Percentiles rank a stretch among this genome's conserved stretches.
These are phyloP conservation scores for Lepidochitona cinerea DNA, from an alignment of 2,888 invertebrate genomes.

Conservation along the genomic window DNA sequence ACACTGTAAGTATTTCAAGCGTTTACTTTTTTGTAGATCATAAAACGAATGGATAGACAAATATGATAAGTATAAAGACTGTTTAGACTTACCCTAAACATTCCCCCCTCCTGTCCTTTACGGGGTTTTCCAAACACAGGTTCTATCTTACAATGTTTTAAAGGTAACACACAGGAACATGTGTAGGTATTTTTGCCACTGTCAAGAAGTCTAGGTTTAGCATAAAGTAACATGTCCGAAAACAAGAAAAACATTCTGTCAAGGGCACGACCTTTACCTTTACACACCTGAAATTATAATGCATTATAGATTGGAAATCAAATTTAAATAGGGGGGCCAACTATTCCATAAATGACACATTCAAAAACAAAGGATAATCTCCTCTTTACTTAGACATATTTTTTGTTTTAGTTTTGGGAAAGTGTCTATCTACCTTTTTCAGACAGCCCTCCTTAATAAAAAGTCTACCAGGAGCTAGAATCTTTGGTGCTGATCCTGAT, in stretches of 20 bases:
- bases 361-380: no score
- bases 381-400: neutral
- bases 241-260: conserved; percentile 80
- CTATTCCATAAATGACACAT: no score
- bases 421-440: conserved; percentile 66
- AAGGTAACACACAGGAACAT: conserved; percentile 79
- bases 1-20: no score
- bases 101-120: conserved; percentile 44
- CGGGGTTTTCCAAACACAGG: conserved; percentile 77
- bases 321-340: no score
- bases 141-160: conserved; percentile 79
- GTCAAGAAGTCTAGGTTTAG: conserved; percentile 77
- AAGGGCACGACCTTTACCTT: conserved; percentile 66
- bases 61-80: no score
- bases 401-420: neutral
- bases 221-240: conserved; percentile 82
- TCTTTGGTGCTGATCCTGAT: conserved; percentile 76
- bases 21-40: no score
- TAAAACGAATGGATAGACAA: no score
- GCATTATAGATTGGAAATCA: no score
- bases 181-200: conserved; percentile 74
- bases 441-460: conserved; percentile 77
- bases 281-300: conserved; percentile 74
- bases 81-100: conserved; percentile 54
- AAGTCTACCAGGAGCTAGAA: conserved; percentile 80